phyloP scores from a whole-genome alignment of 2,888 invertebrate genomes.

The Lordiphosa fenestrarum region DNA sequence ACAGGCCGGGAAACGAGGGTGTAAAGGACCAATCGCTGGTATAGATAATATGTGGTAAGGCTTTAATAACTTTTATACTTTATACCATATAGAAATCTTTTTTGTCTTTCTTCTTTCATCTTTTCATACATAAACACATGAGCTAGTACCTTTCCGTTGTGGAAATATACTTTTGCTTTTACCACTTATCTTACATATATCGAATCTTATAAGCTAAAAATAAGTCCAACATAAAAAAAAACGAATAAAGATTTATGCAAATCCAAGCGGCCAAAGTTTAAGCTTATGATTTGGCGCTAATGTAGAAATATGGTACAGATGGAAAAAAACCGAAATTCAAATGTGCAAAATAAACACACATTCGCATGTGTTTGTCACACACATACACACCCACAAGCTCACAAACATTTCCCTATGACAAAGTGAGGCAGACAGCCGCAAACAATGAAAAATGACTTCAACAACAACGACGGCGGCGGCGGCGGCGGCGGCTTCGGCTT shows the following conservation, averaged over 20 bases:
- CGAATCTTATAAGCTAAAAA: neutral
- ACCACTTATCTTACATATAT: too few species aligned
- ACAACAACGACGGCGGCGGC: slow-evolving; percentile 46
- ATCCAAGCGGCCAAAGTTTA: slow-evolving; percentile 35
- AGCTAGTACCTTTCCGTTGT: too few species aligned
- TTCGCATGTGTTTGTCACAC: slow-evolving; percentile 14
- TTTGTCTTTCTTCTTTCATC: too few species aligned
- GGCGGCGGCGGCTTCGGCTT: slow-evolving; percentile 38
- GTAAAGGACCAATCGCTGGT: too few species aligned
- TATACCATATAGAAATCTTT: too few species aligned
- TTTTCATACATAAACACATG: too few species aligned
- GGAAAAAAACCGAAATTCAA: slow-evolving; percentile 64
- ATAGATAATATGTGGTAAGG: too few species aligned
- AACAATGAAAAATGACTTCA: slow-evolving; percentile 70
- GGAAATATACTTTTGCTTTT: too few species aligned
- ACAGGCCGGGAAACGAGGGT: too few species aligned
- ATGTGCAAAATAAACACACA: slow-evolving; percentile 54
- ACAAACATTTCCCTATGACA: slow-evolving; percentile 56
- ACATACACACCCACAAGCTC: slow-evolving; percentile 15
- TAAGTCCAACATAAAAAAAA: neutral
- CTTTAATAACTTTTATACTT: too few species aligned
- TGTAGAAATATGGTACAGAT: slow-evolving; percentile 54
- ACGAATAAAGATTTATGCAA: slow-evolving; percentile 64
- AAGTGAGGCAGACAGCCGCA: slow-evolving; percentile 70
- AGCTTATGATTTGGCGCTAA: slow-evolving; percentile 55